These are phyloP conservation scores for Sebastes iracundus DNA, from an alignment of 2,797 vertebrate genomes.

Conservation along the genomic window DNA sequence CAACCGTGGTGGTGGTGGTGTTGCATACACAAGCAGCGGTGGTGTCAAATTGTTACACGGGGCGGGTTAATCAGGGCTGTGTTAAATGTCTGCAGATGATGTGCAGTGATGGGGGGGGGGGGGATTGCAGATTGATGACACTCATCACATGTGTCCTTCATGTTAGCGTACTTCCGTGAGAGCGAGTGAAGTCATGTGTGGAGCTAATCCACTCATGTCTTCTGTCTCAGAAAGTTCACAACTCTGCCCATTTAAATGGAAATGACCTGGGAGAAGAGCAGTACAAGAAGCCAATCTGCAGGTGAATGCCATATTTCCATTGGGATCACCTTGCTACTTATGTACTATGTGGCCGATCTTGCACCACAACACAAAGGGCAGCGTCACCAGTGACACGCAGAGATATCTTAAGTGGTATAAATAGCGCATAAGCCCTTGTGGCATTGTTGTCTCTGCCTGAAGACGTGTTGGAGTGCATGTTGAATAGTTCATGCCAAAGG, in stretches of 20 bases:
- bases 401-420: conserved; percentile 45
- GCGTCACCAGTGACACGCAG: background rate
- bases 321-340: conserved; percentile 41
- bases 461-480: conserved; percentile 50
- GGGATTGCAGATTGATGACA: conserved; percentile 30
- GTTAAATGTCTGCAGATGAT: conserved; percentile 17
- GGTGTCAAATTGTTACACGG: background rate
- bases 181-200: conserved; percentile 31
- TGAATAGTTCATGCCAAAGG: conserved; percentile 59
- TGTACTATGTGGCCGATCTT: background rate
- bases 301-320: conserved; percentile 60
- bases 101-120: background rate
- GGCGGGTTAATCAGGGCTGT: conserved; percentile 7
- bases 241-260: conserved; percentile 67
- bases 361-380: background rate
- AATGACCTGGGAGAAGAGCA: conserved; percentile 58
- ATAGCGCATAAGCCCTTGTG: conserved; percentile 54
- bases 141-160: conserved; percentile 47
- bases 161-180: conserved; percentile 8
- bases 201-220: conserved; percentile 51
- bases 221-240: conserved; percentile 46
- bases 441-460: conserved; percentile 49
- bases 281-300: conserved; percentile 40
- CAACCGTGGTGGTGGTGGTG: background rate
- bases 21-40: background rate